Evolutionary conservation across 2,113 vertebrate genomes (phyloP), one percentile per base, ranked within the genome.

Genomic region (Trogon surrucura): DNA sequence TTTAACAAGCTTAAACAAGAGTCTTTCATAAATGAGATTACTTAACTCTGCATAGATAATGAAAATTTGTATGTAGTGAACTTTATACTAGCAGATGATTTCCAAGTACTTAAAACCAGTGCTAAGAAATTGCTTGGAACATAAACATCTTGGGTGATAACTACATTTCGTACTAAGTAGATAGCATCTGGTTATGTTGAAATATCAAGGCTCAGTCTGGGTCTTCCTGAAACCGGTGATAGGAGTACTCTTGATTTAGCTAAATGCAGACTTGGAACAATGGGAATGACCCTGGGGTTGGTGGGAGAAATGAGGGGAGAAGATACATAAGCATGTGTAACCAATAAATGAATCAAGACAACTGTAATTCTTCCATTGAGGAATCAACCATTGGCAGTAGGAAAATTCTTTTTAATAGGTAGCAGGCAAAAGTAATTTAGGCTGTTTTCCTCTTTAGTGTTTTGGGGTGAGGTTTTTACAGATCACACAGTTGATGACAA

Each of bases 161-260:
- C 54, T 93, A 23, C 6, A 30, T 80, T 65, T 89, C 34, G 44
- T 51, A 56, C 32, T 67, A 78, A 77, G 34, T 11, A 80, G 62
- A 53, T 16, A 56, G 85, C 61, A 58, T 48, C 45, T 84, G 57
- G 21, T 80, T 80, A 20, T 36, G 34, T 14, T 72, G 58, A 80
- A 91, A 69, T 26, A 36, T 23, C 54, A 87, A 69, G 27, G 30
- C 69, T 87, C 44, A 60, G 5, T 73, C 12, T 72, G 21, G 2
- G 25, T 51, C 38, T 36, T 80, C 45, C 38, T 87, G 74, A 89
- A 89, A 58, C 20, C 45, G 62, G 32, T 36, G 57, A 30, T 45
- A 71, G 29, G 73, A 30, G 17, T 27, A 18, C 26, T 51, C 8
- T 5, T 77, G 30, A 21, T 36, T 77, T 83, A 0, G 0, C 20